phyloP scores from a whole-genome alignment of 2,797 vertebrate genomes.

The Argyrosomus regius region DNA sequence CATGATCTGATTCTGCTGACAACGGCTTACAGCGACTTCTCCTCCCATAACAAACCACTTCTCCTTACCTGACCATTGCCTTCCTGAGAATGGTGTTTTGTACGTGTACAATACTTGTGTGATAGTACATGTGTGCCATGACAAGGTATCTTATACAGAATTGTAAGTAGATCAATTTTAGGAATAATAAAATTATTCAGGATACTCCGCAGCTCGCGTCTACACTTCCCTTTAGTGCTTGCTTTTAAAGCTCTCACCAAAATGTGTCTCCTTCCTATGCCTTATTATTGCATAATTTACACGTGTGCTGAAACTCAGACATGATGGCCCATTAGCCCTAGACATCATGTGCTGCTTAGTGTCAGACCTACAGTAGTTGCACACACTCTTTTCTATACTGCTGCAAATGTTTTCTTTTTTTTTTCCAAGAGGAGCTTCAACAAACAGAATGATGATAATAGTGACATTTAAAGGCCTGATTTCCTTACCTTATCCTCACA shows the following conservation, averaged over 20 bases:
- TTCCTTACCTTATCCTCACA: neutral
- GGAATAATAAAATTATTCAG: constrained; percentile 70
- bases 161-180: constrained; percentile 64
- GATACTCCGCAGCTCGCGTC: constrained; percentile 37
- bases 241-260: constrained; percentile 37
- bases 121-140: constrained; percentile 48
- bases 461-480: neutral
- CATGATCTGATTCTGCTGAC: constrained; percentile 59
- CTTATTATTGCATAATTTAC: constrained; percentile 46
- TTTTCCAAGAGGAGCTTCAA: constrained; percentile 1
- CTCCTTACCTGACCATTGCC: constrained; percentile 46
- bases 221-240: constrained; percentile 39
- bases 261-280: constrained; percentile 39
- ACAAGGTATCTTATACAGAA: constrained; percentile 61
- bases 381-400: constrained; percentile 14
- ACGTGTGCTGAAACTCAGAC: constrained; percentile 33
- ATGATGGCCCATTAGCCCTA: constrained; percentile 16
- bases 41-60: constrained; percentile 28
- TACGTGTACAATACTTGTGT: constrained; percentile 58
- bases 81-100: constrained; percentile 52
- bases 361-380: constrained; percentile 23
- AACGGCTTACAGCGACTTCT: constrained; percentile 24
- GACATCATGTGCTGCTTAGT: constrained; percentile 35
- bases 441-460: constrained; percentile 13
- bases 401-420: neutral